These are phyloP conservation scores for Pycnomerus fuliginosus DNA, from an alignment of 2,888 invertebrate species.

Conservation along the genomic window DNA sequence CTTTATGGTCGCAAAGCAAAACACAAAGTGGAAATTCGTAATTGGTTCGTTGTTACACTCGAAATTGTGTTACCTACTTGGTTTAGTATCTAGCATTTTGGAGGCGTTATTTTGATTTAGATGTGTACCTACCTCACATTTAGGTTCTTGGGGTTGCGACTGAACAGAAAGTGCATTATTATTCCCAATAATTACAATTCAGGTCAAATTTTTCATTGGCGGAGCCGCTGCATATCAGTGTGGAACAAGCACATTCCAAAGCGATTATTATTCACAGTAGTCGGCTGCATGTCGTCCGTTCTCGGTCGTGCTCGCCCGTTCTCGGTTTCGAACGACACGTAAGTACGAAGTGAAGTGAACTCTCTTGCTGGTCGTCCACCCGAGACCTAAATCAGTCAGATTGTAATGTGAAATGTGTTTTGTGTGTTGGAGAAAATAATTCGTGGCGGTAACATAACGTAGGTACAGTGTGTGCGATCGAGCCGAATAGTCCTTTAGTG, in stretches of 20 bases:
- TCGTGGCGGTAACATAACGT: constrained; percentile 9
- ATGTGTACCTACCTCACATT: too few relatives aligned
- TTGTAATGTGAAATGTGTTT: constrained; percentile 9
- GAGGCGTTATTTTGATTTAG: too few relatives aligned
- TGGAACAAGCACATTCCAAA: constrained; percentile 21
- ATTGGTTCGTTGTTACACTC: too few relatives aligned
- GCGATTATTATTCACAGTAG: constrained; percentile 23
- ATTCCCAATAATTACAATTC: constrained; percentile 17
- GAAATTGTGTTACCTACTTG: too few relatives aligned
- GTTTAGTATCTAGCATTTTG: too few relatives aligned
- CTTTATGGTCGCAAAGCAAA: too few relatives aligned
- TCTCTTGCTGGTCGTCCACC: constrained; percentile 24
- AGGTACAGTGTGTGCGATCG: background rate
- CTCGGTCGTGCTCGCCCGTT: constrained; percentile 9
- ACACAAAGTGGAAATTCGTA: too few relatives aligned
- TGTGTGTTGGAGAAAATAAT: constrained; percentile 5
- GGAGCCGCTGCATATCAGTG: constrained; percentile 9
- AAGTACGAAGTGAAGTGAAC: constrained; percentile 21
- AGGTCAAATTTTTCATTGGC: constrained; percentile 18
- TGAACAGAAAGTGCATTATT: constrained; percentile 8
- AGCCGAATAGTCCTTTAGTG: constrained; percentile 2
- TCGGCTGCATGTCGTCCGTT: constrained; percentile 2
- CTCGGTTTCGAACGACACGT: constrained; percentile 8
- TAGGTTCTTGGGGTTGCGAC: too few relatives aligned
- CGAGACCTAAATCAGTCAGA: constrained; percentile 23